phyloP scores from a whole-genome alignment of 1,140 invertebrate genomes.

The Diplogasteroides magnus region DNA sequence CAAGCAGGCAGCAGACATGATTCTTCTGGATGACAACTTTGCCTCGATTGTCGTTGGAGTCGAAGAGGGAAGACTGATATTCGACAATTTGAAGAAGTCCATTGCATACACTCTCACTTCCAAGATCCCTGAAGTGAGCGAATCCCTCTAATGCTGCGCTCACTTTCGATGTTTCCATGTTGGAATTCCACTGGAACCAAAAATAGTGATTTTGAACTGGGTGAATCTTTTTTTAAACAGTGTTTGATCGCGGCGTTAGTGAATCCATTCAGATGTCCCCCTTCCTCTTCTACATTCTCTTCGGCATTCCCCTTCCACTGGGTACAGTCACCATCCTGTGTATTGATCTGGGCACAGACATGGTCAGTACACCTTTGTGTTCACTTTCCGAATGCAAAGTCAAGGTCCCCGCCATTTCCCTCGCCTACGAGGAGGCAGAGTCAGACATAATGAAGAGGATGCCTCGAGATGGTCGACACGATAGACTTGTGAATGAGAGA shows the following conservation, averaged over 20 bases:
- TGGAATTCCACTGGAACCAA: too few relatives aligned
- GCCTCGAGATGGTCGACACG: constrained; percentile 84
- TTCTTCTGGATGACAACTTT: constrained; percentile 97
- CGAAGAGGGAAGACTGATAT: constrained; percentile 94
- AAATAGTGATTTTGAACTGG: too few relatives aligned
- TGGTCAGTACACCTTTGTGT: constrained; percentile 64
- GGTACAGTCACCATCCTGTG: constrained; percentile 98
- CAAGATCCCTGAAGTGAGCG: constrained; percentile 88
- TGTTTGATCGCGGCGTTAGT: not conserved
- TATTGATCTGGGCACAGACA: constrained; percentile 99
- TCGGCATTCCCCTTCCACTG: constrained; percentile 90
- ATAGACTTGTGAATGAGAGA: constrained; percentile 98
- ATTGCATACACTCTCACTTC: constrained; percentile 98
- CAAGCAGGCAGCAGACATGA: constrained; percentile 99
- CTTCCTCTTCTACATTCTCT: constrained; percentile 93
- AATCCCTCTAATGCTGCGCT: too few relatives aligned
- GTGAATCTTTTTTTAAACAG: too few relatives aligned
- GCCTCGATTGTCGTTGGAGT: constrained; percentile 98
- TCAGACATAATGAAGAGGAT: constrained; percentile 98
- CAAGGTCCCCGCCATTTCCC: constrained; percentile 82
- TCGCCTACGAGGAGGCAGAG: constrained; percentile 95
- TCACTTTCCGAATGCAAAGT: not conserved
- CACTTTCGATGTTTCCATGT: too few relatives aligned
- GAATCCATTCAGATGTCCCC: constrained; percentile 70
- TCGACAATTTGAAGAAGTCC: constrained; percentile 99